phyloP scores from a whole-genome alignment of 1,140 invertebrate genomes.

The Solenopsis invicta region DNA sequence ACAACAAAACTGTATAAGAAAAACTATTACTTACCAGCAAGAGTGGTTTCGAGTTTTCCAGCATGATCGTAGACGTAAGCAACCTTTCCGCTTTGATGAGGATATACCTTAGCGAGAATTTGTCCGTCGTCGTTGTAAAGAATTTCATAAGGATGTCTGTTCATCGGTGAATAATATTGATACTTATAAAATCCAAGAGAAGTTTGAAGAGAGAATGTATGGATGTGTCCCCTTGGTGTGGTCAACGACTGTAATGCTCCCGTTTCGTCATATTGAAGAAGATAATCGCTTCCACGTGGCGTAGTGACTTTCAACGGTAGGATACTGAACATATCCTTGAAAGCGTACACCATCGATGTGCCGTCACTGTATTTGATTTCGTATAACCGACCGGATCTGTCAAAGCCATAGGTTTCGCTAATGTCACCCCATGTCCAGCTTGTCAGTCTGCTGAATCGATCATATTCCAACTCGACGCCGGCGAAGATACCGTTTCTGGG shows the following conservation, averaged over 20 bases:
- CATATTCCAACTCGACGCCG: constrained; percentile 96
- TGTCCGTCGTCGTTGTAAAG: constrained; percentile 96
- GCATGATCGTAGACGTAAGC: constrained; percentile 95
- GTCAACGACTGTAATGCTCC: constrained; percentile 96
- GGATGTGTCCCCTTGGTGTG: constrained; percentile 96
- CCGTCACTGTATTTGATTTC: constrained; percentile 96
- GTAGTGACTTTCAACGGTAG: constrained; percentile 97
- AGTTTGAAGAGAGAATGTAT: constrained; percentile 96
- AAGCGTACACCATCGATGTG: constrained; percentile 94
- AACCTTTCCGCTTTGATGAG: constrained; percentile 95
- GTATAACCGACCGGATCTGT: constrained; percentile 93
- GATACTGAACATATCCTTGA: constrained; percentile 95
- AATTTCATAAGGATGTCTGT: constrained; percentile 95
- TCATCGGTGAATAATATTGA: constrained; percentile 96
- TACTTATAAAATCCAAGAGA: constrained; percentile 97
- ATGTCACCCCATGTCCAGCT: constrained; percentile 97
- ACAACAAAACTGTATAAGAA: background rate
- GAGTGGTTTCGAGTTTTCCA: constrained; percentile 93
- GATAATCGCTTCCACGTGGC: constrained; percentile 96
- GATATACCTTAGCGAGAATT: constrained; percentile 95
- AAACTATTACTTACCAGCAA: constrained; percentile 89
- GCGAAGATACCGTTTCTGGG: constrained; percentile 95
- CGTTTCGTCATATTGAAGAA: constrained; percentile 96
- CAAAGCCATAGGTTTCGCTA: constrained; percentile 95
- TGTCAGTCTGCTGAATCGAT: constrained; percentile 95